These are phyloP conservation scores for Ciconia boyciana DNA, from an alignment of 2,113 vertebrate genomes.

Conservation along the genomic window DNA sequence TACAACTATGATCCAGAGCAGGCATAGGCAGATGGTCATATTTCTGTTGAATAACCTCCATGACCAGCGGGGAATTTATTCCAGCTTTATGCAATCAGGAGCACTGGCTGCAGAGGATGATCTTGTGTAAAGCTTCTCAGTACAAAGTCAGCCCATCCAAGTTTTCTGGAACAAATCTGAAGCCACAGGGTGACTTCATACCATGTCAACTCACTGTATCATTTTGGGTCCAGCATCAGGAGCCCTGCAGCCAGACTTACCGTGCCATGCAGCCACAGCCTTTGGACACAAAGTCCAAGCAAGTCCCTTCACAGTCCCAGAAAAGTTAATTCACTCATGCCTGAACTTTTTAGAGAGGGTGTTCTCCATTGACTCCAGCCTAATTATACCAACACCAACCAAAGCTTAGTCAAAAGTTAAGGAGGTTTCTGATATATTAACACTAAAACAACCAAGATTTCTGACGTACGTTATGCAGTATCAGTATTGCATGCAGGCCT, in stretches of 20 bases:
- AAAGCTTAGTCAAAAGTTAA: neutral
- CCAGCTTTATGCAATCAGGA: neutral
- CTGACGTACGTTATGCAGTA: neutral
- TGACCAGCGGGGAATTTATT: neutral
- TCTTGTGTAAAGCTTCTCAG: neutral
- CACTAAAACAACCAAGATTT: neutral
- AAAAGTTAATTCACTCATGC: neutral
- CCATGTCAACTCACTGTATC: neutral
- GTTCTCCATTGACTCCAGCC: neutral
- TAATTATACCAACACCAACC: neutral
- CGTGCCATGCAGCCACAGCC: neutral
- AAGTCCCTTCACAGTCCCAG: neutral
- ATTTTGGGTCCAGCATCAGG: neutral
- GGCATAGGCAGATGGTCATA: neutral
- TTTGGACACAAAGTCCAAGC: neutral
- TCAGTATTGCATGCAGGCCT: neutral
- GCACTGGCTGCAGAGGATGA: neutral
- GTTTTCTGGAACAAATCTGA: neutral
- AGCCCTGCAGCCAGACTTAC: neutral
- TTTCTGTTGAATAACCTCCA: neutral
- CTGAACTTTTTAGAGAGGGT: neutral
- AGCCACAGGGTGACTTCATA: neutral
- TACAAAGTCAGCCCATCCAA: neutral
- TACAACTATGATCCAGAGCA: neutral
- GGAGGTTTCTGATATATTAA: neutral